Evolutionary conservation across 2,888 invertebrate genomes (phyloP).

Genomic region (Brassicogethes aeneus): DNA sequence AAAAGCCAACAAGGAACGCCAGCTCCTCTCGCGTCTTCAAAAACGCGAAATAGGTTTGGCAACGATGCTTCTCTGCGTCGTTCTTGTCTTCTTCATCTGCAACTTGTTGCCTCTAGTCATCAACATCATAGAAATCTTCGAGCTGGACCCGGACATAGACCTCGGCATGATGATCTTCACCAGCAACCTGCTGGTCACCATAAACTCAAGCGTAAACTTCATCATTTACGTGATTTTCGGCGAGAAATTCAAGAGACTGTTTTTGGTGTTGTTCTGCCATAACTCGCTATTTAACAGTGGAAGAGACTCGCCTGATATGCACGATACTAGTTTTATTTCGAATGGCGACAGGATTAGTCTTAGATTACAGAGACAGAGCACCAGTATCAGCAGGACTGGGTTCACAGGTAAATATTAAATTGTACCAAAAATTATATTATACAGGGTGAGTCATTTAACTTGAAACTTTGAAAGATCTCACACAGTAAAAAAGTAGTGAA

Average conservation of each 20-base stretch:
- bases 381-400: constrained; percentile 38
- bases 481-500: too few species aligned
- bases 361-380: constrained; percentile 50
- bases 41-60: constrained; percentile 89
- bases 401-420: constrained; percentile 13
- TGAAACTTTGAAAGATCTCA: too few species aligned
- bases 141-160: constrained; percentile 44
- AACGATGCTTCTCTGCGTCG: constrained; percentile 90
- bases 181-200: constrained; percentile 88
- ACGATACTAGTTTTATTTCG: constrained; percentile 76
- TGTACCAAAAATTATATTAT: not conserved
- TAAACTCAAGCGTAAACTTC: constrained; percentile 97
- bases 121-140: constrained; percentile 79
- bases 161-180: constrained; percentile 58
- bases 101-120: constrained; percentile 80
- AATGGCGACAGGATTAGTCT: constrained; percentile 68
- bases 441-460: not conserved
- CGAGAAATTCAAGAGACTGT: constrained; percentile 87
- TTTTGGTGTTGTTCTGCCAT: constrained; percentile 41
- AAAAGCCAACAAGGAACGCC: constrained; percentile 82
- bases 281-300: constrained; percentile 37
- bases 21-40: constrained; percentile 80
- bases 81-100: constrained; percentile 88
- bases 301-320: constrained; percentile 64
- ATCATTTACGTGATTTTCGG: constrained; percentile 97